Evolutionary conservation across 2,113 vertebrate genomes (phyloP).

Genomic region (Tympanuchus pallidicinctus): DNA sequence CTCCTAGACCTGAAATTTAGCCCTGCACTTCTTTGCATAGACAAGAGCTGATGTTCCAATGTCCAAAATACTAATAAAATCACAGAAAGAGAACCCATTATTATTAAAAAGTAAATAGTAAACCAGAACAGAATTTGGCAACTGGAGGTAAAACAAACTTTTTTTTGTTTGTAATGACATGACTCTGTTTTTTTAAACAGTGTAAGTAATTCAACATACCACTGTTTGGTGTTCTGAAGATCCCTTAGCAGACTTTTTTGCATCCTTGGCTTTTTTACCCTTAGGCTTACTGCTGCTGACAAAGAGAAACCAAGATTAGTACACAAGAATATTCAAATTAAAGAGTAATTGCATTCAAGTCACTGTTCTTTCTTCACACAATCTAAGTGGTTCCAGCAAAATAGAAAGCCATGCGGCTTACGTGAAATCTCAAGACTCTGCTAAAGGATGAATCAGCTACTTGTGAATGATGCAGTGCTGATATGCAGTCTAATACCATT

Average conservation of each 20-base stretch:
- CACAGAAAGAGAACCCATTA: background rate
- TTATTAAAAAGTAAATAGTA: background rate
- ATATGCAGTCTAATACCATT: background rate
- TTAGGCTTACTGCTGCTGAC: conserved; percentile 83
- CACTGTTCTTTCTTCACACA: background rate
- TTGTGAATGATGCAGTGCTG: background rate
- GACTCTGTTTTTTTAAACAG: background rate
- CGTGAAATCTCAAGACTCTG: background rate
- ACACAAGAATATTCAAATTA: background rate
- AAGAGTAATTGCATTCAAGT: background rate
- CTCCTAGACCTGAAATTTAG: background rate
- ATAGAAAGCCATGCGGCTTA: background rate
- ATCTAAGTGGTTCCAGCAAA: background rate
- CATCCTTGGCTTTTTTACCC: conserved; percentile 90
- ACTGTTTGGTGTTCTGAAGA: conserved; percentile 64
- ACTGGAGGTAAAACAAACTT: background rate
- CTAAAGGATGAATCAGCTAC: background rate
- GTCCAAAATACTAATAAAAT: background rate
- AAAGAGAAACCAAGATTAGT: conserved; percentile 24
- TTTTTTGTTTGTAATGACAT: background rate
- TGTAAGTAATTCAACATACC: conserved; percentile 43
- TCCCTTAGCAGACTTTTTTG: conserved; percentile 76
- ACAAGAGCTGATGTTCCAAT: background rate
- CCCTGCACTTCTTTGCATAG: background rate
- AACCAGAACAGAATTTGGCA: background rate